A percentile compares a stretch with the other conserved stretches of the same genome.
phyloP scores from a whole-genome alignment of 2,888 invertebrate genomes.

The Eulithis testata region DNA sequence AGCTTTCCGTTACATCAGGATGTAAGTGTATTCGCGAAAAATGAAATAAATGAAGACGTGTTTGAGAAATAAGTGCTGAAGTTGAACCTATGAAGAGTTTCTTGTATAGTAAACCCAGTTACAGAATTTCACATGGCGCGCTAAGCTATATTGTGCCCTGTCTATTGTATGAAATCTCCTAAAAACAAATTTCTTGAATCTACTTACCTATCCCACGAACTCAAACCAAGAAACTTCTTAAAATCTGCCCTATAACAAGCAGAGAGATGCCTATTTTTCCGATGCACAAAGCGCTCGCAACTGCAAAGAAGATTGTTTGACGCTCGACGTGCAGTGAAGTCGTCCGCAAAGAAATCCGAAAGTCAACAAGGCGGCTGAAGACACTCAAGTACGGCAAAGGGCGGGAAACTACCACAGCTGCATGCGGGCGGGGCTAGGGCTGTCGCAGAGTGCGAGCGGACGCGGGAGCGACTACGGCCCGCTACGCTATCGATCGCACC shows the following conservation, averaged over 20 bases:
- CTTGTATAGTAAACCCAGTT: not conserved
- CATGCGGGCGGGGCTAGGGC: constrained; percentile 47
- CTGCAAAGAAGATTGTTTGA: constrained; percentile 28
- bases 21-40: constrained; percentile 3
- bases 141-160: too few species aligned
- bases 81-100: too few species aligned
- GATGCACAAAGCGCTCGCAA: constrained; percentile 26
- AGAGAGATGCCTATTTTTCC: constrained; percentile 1
- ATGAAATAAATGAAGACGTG: constrained; percentile 11
- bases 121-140: not conserved
- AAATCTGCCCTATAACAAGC: constrained; percentile 1
- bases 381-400: constrained; percentile 39
- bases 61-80: not conserved
- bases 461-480: constrained; percentile 52
- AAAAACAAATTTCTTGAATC: too few species aligned
- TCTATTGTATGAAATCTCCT: too few species aligned
- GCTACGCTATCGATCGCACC: constrained; percentile 56
- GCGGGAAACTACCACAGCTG: constrained; percentile 43
- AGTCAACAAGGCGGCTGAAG: constrained; percentile 35
- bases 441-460: constrained; percentile 45
- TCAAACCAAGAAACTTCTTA: not conserved
- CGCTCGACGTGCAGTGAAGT: constrained; percentile 30
- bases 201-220: not conserved
- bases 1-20: constrained; percentile 11
- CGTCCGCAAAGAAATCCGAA: constrained; percentile 32